A percentile compares a stretch with the other conserved stretches of the same genome.
Evolutionary conservation across 2,113 vertebrate genomes (phyloP).

Genomic region (Rhodinocichla rosea): DNA sequence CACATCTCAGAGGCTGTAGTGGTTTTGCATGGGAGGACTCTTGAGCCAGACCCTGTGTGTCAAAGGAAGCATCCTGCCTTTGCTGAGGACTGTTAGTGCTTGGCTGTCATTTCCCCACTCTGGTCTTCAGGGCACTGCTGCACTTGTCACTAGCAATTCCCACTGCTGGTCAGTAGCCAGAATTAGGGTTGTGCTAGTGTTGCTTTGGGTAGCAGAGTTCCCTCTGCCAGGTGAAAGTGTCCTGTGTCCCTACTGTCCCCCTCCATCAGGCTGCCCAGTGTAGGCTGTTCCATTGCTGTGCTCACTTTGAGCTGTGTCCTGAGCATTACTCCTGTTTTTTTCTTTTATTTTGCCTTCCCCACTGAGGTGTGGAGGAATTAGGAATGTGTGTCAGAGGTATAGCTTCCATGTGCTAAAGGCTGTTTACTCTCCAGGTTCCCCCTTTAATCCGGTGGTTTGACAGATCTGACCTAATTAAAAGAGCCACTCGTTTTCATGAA

Average conservation of each 20-base stretch:
- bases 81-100: background rate
- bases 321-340: background rate
- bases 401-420: background rate
- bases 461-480: constrained; percentile 35
- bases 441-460: constrained; percentile 26
- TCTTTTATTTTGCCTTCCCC: background rate
- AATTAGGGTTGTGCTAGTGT: background rate
- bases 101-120: background rate
- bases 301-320: background rate
- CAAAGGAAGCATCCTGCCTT: background rate
- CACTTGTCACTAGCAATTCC: background rate
- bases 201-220: background rate
- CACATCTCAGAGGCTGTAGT: background rate
- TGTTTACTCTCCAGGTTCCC: background rate
- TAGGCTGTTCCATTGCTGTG: background rate
- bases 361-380: background rate
- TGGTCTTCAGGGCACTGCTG: background rate
- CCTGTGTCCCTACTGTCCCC: fast-evolving
- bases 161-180: background rate
- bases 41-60: background rate
- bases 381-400: background rate
- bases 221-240: background rate
- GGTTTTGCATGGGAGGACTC: background rate
- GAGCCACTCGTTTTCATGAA: background rate
- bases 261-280: background rate